A percentile compares a stretch with the other conserved stretches of the same genome.
Conservation (phyloP, 2,797 vertebrate genomes). For the Prionace glauca region DNA sequence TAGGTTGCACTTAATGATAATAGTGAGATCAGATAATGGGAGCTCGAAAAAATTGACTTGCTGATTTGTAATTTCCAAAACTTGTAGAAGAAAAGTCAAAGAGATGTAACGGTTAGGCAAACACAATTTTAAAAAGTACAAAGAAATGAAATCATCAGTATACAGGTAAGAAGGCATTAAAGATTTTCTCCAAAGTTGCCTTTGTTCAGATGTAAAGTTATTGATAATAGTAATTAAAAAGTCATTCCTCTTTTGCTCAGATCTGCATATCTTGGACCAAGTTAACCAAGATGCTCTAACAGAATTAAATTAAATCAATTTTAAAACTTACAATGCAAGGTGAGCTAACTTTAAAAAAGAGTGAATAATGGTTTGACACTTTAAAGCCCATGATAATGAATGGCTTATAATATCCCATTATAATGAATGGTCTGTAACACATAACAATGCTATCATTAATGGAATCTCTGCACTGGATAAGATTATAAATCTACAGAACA, state of each 20-base stretch:
- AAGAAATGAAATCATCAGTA: neutral
- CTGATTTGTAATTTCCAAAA: neutral
- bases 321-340: neutral
- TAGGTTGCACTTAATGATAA: neutral
- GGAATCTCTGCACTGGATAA: neutral
- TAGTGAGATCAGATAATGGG: neutral
- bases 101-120: neutral
- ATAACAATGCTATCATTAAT: slow-evolving; percentile 6
- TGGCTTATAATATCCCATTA: neutral
- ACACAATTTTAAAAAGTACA: neutral
- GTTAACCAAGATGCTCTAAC: neutral
- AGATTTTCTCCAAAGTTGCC: neutral
- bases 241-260: neutral
- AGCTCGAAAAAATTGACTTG: neutral
- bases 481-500: neutral
- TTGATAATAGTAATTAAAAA: slow-evolving; percentile 11
- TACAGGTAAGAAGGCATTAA: neutral
- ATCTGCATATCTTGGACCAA: neutral
- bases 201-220: neutral
- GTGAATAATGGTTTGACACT: neutral
- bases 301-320: neutral
- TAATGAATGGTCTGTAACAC: neutral
- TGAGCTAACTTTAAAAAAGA: neutral
- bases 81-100: neutral
- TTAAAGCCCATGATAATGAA: neutral